Percentiles rank a stretch among this genome's conserved stretches.
phyloP scores from a whole-genome alignment of 2,797 vertebrate genomes.

The Lacerta bilineata region DNA sequence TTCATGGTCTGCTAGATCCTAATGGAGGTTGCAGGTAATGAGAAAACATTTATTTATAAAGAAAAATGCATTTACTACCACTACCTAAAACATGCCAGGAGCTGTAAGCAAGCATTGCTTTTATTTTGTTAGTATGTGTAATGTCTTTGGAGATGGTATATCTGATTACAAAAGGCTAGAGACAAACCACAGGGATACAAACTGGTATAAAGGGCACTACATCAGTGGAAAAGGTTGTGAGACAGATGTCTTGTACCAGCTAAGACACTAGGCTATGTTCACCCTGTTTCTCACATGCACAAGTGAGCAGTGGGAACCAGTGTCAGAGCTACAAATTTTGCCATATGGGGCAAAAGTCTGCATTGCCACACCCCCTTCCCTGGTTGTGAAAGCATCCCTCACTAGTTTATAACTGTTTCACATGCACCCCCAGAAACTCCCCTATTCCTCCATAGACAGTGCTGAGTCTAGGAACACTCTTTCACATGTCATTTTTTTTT shows the following conservation, averaged over 20 bases:
- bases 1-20: slow-evolving; percentile 84
- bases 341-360: too few species aligned
- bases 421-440: too few species aligned
- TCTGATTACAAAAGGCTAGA: slow-evolving; percentile 5
- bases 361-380: too few species aligned
- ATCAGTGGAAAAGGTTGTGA: neutral
- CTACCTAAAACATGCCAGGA: slow-evolving; percentile 73
- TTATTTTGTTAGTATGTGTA: slow-evolving; percentile 53
- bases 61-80: slow-evolving; percentile 78
- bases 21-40: slow-evolving; percentile 82
- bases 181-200: neutral
- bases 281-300: neutral
- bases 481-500: slow-evolving; percentile 49
- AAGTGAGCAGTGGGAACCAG: neutral
- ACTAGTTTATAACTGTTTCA: too few species aligned
- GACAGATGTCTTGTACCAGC: neutral
- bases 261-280: neutral
- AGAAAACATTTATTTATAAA: slow-evolving; percentile 84
- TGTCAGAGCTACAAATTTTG: too few species aligned
- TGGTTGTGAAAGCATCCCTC: too few species aligned
- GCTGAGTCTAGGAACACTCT: slow-evolving; percentile 21
- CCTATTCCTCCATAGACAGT: too few species aligned
- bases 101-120: slow-evolving; percentile 62
- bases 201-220: neutral
- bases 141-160: slow-evolving; percentile 32